phyloP scores from a whole-genome alignment of 2,113 vertebrate species.

The Choloepus hoffmanni region DNA sequence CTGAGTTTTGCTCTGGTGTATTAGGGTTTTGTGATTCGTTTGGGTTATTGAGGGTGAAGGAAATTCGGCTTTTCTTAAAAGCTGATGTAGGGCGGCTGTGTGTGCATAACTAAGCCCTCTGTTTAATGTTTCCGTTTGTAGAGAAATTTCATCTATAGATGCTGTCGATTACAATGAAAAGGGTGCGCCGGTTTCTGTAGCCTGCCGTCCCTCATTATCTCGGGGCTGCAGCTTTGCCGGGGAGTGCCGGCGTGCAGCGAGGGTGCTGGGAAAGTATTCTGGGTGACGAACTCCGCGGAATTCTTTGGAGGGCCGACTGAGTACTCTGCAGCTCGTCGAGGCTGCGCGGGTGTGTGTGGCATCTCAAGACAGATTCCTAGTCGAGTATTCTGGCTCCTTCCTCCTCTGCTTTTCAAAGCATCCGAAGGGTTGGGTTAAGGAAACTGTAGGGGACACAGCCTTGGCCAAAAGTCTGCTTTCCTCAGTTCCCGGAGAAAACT shows the following conservation, averaged over 20 bases:
- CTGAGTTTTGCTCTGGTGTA: not conserved
- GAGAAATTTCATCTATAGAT: not conserved
- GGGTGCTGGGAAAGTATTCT: not conserved
- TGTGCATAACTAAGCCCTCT: not conserved
- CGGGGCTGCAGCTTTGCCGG: not conserved
- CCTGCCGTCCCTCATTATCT: not conserved
- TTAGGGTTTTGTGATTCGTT: not conserved
- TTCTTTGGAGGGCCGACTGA: not conserved
- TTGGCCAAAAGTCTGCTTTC: not conserved
- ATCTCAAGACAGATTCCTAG: constrained; percentile 35
- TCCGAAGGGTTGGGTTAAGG: not conserved
- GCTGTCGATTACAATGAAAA: not conserved
- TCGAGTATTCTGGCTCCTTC: not conserved
- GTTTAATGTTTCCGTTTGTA: too few species aligned
- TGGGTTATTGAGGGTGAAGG: not conserved
- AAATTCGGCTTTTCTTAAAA: not conserved
- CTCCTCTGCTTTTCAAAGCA: not conserved
- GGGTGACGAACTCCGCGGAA: not conserved
- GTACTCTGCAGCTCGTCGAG: not conserved
- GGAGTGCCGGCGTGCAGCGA: not conserved
- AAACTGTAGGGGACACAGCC: not conserved
- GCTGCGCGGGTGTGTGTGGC: constrained; percentile 48
- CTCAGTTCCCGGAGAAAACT: not conserved
- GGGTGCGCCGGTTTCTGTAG: not conserved
- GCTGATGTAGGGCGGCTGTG: not conserved